Percentiles rank a stretch among this genome's conserved stretches.
These are phyloP conservation scores for Drosophila picticornis DNA, from an alignment of 2,888 invertebrate species.

Conservation along the genomic window DNA sequence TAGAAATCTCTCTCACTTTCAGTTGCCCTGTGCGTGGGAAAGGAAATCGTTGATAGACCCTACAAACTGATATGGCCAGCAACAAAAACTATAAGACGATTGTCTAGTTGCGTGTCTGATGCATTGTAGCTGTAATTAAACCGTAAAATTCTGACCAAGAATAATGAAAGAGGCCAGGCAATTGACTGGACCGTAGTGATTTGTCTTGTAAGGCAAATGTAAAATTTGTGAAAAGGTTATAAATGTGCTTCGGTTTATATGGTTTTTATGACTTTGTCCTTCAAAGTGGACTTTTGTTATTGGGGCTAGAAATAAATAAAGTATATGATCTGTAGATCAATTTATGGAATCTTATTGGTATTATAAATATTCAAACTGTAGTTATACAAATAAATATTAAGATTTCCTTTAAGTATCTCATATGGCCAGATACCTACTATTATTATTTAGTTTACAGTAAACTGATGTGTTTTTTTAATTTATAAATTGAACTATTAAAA, in stretches of 20 bases:
- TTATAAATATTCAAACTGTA: neutral
- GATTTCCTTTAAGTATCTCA: neutral
- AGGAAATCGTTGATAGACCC: conserved; percentile 66
- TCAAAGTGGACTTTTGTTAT: neutral
- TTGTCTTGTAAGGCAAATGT: conserved; percentile 37
- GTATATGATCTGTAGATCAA: neutral
- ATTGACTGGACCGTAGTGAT: conserved; percentile 42
- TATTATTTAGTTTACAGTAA: neutral
- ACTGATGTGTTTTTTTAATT: neutral
- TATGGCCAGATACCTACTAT: neutral
- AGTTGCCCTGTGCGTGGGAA: conserved; percentile 69
- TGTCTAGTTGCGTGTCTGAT: conserved; percentile 66
- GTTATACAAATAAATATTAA: neutral
- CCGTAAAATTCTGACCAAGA: conserved; percentile 73
- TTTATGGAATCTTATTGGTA: neutral
- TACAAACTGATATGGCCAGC: conserved; percentile 33
- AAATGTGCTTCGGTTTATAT: conserved; percentile 16
- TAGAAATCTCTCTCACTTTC: conserved; percentile 58
- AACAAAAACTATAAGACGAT: conserved; percentile 51
- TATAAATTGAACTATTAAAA: neutral
- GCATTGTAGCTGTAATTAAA: conserved; percentile 73
- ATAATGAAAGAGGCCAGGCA: conserved; percentile 35
- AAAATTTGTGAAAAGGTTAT: conserved; percentile 21
- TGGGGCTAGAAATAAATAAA: neutral
- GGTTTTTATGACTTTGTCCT: conserved; percentile 28